Conservation (phyloP, 2,797 vertebrate genomes). For the Rousettus madagascariensis region DNA sequence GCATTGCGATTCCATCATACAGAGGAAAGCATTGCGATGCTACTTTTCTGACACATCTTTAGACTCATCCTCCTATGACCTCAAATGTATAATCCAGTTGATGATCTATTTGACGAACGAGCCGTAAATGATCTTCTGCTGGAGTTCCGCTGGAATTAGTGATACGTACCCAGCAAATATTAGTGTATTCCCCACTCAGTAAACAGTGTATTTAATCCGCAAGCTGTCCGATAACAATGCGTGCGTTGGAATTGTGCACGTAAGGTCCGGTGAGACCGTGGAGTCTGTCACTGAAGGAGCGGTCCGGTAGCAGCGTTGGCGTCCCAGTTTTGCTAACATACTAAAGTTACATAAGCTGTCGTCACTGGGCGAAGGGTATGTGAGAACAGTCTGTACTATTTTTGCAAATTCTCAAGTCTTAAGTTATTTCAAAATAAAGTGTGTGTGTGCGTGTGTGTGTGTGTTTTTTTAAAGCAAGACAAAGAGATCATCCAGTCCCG, state of each 20-base stretch:
- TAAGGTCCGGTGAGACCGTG: not conserved
- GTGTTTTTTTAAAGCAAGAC: not conserved
- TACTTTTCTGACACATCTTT: not conserved
- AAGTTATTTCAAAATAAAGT: slow-evolving; percentile 32
- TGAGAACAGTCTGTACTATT: not conserved
- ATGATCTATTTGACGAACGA: not conserved
- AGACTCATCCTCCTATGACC: not conserved
- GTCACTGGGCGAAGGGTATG: not conserved
- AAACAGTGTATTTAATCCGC: not conserved
- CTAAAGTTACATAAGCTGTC: not conserved
- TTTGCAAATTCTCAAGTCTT: slow-evolving; percentile 45
- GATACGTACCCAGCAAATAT: not conserved
- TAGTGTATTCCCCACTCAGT: not conserved
- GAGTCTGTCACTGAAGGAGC: no score
- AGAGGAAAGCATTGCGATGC: not conserved
- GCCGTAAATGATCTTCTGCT: not conserved
- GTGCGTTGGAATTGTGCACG: not conserved
- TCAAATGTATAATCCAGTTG: not conserved
- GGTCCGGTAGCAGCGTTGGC: fast-evolving
- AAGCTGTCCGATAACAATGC: not conserved
- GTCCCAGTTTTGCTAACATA: not conserved
- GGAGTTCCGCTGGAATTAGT: not conserved
- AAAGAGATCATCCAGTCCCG: not conserved
- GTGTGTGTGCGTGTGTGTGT: no score
- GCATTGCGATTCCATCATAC: not conserved